These are phyloP conservation scores for Sandelia bainsii DNA, from an alignment of 2,797 vertebrate species.

Conservation along the genomic window DNA sequence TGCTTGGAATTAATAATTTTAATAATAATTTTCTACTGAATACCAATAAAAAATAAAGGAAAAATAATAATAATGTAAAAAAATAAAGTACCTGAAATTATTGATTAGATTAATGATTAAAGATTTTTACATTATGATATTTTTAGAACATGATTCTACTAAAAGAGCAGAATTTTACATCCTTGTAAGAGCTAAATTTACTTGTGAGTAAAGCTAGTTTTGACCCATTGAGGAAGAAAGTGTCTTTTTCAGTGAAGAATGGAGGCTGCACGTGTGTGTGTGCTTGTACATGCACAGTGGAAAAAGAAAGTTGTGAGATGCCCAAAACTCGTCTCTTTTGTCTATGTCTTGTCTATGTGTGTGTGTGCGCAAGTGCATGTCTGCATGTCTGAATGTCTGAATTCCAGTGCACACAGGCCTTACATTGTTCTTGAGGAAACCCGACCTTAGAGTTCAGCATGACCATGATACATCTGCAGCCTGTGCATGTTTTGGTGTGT, in stretches of 20 bases:
- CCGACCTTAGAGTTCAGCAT: conserved; percentile 74
- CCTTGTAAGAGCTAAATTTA: conserved; percentile 45
- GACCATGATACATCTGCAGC: conserved; percentile 76
- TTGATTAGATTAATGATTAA: no score
- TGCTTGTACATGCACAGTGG: conserved; percentile 17
- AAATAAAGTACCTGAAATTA: no score
- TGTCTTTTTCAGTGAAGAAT: conserved; percentile 41
- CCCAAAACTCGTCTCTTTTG: conserved; percentile 47
- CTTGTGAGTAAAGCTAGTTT: conserved; percentile 47
- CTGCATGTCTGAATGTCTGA: conserved; percentile 61
- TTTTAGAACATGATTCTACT: no score
- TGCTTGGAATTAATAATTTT: background rate
- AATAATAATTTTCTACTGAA: background rate
- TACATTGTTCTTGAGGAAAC: conserved; percentile 86
- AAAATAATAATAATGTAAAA: no score
- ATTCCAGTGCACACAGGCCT: conserved; percentile 83
- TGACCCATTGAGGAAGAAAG: conserved; percentile 57
- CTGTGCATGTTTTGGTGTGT: conserved; percentile 35
- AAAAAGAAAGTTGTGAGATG: conserved; percentile 55
- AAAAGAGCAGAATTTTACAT: background rate
- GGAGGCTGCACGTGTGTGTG: conserved; percentile 26
- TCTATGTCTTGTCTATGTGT: conserved; percentile 39
- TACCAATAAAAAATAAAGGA: background rate
- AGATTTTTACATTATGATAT: no score
- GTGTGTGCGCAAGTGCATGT: conserved; percentile 35